A percentile compares a stretch with the other conserved stretches of the same genome.
phyloP scores from a whole-genome alignment of 1,140 invertebrate species.

The Leptonema lineaticorne region DNA sequence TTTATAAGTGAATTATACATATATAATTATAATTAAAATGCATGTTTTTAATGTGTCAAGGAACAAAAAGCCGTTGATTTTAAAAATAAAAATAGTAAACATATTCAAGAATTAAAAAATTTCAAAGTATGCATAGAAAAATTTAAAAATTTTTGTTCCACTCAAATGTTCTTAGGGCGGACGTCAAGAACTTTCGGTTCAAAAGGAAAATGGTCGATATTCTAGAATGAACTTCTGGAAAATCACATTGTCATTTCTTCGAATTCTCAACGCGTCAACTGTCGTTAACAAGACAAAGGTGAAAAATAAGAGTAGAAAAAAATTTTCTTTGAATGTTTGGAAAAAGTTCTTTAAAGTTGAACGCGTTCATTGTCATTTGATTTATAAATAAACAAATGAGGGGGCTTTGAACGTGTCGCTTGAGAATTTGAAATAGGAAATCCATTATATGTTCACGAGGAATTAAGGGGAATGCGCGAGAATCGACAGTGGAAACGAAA shows the following conservation, averaged over 20 bases:
- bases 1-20: no score
- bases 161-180: neutral
- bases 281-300: slow-evolving; percentile 11
- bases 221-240: slow-evolving; percentile 5
- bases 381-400: slow-evolving; percentile 40
- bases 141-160: neutral
- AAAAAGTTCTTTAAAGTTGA: slow-evolving; percentile 5
- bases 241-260: slow-evolving; percentile 15
- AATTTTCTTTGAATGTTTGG: neutral
- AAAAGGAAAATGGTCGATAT: neutral
- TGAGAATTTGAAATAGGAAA: slow-evolving; percentile 18
- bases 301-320: slow-evolving; percentile 4
- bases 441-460: slow-evolving; percentile 6
- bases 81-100: no score
- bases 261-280: slow-evolving; percentile 29
- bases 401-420: slow-evolving; percentile 17
- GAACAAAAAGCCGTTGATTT: no score
- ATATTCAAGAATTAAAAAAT: neutral
- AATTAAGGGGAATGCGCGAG: slow-evolving; percentile 2
- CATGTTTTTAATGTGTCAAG: no score
- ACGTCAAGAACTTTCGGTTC: neutral
- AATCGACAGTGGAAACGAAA: neutral
- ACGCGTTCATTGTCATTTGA: slow-evolving; percentile 38
- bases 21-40: no score
- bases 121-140: neutral